Conservation (phyloP, 2,113 vertebrate genomes). For the Callipepla californica region DNA sequence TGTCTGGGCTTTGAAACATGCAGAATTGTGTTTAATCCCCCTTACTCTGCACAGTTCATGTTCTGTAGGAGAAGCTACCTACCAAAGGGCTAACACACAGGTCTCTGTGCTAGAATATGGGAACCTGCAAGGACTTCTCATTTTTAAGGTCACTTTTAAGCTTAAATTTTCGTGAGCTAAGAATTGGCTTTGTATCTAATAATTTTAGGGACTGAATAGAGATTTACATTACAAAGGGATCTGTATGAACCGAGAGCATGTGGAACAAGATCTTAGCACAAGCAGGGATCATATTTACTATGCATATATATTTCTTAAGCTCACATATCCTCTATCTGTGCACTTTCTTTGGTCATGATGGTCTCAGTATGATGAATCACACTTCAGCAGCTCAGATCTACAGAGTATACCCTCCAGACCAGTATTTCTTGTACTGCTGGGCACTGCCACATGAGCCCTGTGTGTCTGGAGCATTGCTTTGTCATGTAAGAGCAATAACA, state of each 20-base stretch:
- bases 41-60: background rate
- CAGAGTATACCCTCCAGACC: background rate
- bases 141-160: slow-evolving; percentile 2
- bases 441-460: accelerated
- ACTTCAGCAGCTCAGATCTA: background rate
- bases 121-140: background rate
- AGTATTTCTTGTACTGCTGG: background rate
- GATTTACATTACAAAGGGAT: background rate
- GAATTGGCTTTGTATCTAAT: background rate
- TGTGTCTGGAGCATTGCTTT: background rate
- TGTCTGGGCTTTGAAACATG: slow-evolving; percentile 1
- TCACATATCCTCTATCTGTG: background rate
- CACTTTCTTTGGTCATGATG: background rate
- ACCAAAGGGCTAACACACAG: background rate
- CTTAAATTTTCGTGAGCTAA: background rate
- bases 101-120: background rate
- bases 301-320: background rate
- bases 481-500: background rate
- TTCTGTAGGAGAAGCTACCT: background rate
- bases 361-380: background rate
- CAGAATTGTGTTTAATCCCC: slow-evolving; percentile 2
- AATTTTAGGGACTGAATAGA: background rate
- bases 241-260: background rate
- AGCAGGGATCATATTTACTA: background rate
- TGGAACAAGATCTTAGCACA: background rate